Evolutionary conservation across 1,140 invertebrate genomes (phyloP).

Genomic region (Brachionus angularis): DNA sequence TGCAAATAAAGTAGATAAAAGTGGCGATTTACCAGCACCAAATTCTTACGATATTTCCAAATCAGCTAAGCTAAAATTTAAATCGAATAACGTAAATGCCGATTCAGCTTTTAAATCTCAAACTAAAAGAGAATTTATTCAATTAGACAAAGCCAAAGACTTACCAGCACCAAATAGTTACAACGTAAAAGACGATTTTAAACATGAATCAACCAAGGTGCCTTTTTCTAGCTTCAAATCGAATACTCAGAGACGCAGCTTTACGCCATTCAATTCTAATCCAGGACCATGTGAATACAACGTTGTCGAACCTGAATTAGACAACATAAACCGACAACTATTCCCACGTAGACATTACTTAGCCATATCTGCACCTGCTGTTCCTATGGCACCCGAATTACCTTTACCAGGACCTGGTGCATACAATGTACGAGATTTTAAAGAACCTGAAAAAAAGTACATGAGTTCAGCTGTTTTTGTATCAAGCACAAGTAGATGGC

Average conservation of each 20-base stretch:
- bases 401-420: slow-evolving; percentile 37
- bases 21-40: background rate
- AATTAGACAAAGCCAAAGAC: background rate
- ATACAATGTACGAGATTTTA: slow-evolving; percentile 39
- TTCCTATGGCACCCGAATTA: background rate
- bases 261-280: slow-evolving; percentile 4
- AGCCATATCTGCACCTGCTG: slow-evolving; percentile 40
- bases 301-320: background rate
- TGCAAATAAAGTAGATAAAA: slow-evolving; percentile 2
- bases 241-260: background rate
- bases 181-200: slow-evolving; percentile 18
- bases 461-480: slow-evolving; percentile 42
- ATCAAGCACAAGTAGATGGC: slow-evolving; percentile 40
- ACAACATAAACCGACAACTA: slow-evolving; percentile 8
- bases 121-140: slow-evolving; percentile 33
- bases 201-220: background rate
- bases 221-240: slow-evolving; percentile 34
- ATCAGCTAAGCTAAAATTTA: slow-evolving; percentile 11
- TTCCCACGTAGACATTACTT: slow-evolving; percentile 39
- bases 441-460: slow-evolving; percentile 37
- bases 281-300: slow-evolving; percentile 37
- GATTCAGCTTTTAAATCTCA: slow-evolving; percentile 34
- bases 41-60: slow-evolving; percentile 24
- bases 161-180: slow-evolving; percentile 25
- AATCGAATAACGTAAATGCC: slow-evolving; percentile 36